These are phyloP conservation scores for Capitulum mitella DNA, from an alignment of 2,888 invertebrate genomes.

Conservation along the genomic window DNA sequence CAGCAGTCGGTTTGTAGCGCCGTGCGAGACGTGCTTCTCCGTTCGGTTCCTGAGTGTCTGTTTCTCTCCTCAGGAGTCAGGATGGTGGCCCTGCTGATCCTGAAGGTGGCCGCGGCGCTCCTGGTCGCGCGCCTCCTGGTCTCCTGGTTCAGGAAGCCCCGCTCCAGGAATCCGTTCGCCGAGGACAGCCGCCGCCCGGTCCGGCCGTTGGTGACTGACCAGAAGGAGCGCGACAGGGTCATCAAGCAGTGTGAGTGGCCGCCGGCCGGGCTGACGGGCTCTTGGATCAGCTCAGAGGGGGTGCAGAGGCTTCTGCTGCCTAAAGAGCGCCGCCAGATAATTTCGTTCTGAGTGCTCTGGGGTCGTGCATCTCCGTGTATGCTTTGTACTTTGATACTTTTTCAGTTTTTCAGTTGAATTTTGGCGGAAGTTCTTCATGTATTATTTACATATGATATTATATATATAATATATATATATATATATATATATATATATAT, in stretches of 20 bases:
- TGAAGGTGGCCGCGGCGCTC: conserved; percentile 27
- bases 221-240: conserved; percentile 34
- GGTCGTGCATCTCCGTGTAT: background rate
- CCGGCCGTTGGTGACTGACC: conserved; percentile 31
- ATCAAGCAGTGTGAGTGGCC: background rate
- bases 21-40: no score
- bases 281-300: no score
- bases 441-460: background rate
- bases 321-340: background rate
- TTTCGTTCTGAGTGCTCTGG: background rate
- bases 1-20: no score
- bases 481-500: no score
- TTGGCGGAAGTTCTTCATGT: background rate
- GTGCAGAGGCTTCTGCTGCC: no score
- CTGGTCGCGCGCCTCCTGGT: background rate
- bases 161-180: conserved; percentile 31
- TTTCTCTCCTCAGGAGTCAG: no score
- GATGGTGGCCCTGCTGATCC: conserved; percentile 11
- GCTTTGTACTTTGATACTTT: no score
- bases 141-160: background rate
- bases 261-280: no score
- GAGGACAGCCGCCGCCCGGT: conserved; percentile 25
- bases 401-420: no score
- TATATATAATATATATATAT: no score
- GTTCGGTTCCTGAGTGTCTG: no score